These are phyloP conservation scores for Drosophila lini DNA, from an alignment of 1,140 invertebrate species.

Conservation along the genomic window DNA sequence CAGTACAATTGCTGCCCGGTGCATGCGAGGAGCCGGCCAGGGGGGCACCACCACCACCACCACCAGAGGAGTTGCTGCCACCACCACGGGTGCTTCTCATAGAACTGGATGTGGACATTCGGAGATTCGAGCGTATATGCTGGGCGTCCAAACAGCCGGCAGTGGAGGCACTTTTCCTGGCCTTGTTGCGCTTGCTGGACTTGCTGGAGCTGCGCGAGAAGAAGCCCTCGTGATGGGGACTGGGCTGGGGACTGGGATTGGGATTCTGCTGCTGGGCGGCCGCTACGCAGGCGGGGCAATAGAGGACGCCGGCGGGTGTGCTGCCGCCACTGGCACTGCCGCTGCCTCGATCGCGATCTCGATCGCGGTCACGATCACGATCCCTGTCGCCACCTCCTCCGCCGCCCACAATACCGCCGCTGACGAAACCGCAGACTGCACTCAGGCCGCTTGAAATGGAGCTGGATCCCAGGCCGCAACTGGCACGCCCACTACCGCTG, in stretches of 20 bases:
- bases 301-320: slow-evolving; percentile 57
- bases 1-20: slow-evolving; percentile 31
- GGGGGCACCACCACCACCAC: not conserved
- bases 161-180: slow-evolving; percentile 69
- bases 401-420: slow-evolving; percentile 19
- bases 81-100: slow-evolving; percentile 61
- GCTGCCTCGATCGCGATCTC: slow-evolving; percentile 21
- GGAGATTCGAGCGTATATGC: slow-evolving; percentile 71
- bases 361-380: slow-evolving; percentile 8
- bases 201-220: slow-evolving; percentile 50
- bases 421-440: slow-evolving; percentile 54
- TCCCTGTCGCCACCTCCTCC: slow-evolving; percentile 24
- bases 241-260: slow-evolving; percentile 23
- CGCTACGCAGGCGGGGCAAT: slow-evolving; percentile 70
- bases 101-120: slow-evolving; percentile 76
- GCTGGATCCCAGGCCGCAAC: slow-evolving; percentile 57
- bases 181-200: slow-evolving; percentile 57
- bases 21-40: slow-evolving; percentile 17
- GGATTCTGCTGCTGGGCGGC: slow-evolving; percentile 34
- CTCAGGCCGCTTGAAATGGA: slow-evolving; percentile 68
- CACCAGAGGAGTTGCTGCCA: not conserved
- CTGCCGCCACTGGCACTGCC: slow-evolving; percentile 51
- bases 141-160: slow-evolving; percentile 68
- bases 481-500: slow-evolving; percentile 41
- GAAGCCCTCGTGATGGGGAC: slow-evolving; percentile 31